Percentiles rank a stretch among this genome's conserved stretches.
These are phyloP conservation scores for Scaptomyza flava DNA, from an alignment of 2,888 invertebrate species.

Conservation along the genomic window DNA sequence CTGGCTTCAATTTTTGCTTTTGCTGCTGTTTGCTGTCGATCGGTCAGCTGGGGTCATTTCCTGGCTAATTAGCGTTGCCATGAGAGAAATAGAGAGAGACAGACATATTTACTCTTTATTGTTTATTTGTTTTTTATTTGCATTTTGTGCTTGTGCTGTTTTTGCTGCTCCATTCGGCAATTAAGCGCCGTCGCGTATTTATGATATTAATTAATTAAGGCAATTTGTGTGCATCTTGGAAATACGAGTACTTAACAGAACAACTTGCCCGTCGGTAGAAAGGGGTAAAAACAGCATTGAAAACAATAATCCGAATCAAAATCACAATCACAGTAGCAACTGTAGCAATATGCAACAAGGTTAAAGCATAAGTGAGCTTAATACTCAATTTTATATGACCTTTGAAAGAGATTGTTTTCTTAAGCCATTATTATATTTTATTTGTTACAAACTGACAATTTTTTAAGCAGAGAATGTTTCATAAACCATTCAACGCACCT, in stretches of 20 bases:
- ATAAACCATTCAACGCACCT: no score
- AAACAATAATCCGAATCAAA: conserved; percentile 8
- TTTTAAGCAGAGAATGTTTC: no score
- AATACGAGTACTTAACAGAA: conserved; percentile 37
- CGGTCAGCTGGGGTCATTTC: conserved; percentile 82
- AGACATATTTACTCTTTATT: conserved; percentile 4
- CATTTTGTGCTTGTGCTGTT: conserved; percentile 7
- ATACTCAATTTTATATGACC: neutral
- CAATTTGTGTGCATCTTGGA: conserved; percentile 70
- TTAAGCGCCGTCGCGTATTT: conserved; percentile 77
- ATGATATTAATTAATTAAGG: conserved; percentile 80
- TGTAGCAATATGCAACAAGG: conserved; percentile 6
- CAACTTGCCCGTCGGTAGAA: conserved; percentile 22
- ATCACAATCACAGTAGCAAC: neutral
- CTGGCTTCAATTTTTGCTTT: conserved; percentile 40
- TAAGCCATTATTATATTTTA: no score
- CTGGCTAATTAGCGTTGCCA: conserved; percentile 81
- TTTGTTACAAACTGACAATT: no score
- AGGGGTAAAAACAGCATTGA: conserved; percentile 2
- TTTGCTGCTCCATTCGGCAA: conserved; percentile 55
- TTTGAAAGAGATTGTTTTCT: neutral
- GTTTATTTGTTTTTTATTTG: conserved; percentile 7
- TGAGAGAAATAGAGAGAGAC: conserved; percentile 27
- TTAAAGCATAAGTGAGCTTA: neutral
- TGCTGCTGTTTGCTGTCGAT: conserved; percentile 29